These are phyloP conservation scores for Xylota segnis DNA, from an alignment of 2,888 invertebrate species.

Conservation along the genomic window DNA sequence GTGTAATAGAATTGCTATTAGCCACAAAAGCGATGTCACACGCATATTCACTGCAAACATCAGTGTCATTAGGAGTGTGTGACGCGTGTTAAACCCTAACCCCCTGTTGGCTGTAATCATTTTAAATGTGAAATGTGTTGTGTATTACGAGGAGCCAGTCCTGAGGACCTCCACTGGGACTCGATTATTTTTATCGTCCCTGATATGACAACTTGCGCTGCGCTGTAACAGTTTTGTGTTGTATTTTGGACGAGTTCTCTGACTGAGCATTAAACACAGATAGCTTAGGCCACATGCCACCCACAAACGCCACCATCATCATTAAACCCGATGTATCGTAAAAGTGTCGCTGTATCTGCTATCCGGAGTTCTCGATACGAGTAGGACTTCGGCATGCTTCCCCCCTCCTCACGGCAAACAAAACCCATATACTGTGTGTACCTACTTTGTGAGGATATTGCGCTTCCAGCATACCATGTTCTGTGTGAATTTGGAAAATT, in stretches of 20 bases:
- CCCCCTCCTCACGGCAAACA: background rate
- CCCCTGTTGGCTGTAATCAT: background rate
- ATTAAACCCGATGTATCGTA: constrained; percentile 47
- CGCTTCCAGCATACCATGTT: background rate
- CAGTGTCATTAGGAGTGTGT: background rate
- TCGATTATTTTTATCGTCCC: constrained; percentile 31
- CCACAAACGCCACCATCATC: constrained; percentile 1
- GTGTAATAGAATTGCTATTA: constrained; percentile 19
- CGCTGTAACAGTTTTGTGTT: constrained; percentile 18
- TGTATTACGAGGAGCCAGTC: constrained; percentile 1
- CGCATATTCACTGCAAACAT: background rate
- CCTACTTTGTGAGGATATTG: background rate
- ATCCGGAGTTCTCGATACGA: constrained; percentile 16
- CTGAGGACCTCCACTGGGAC: constrained; percentile 7
- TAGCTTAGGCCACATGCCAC: background rate
- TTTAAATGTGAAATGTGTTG: constrained; percentile 9
- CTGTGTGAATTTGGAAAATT: constrained; percentile 8
- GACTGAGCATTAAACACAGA: constrained; percentile 8
- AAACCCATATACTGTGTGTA: background rate
- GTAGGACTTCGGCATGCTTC: background rate
- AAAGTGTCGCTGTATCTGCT: constrained; percentile 35
- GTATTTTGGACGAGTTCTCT: background rate
- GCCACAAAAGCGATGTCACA: constrained; percentile 1
- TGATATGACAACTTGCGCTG: constrained; percentile 4
- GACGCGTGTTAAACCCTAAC: constrained; percentile 13